These are phyloP conservation scores for Plutomurus gul DNA, from an alignment of 1,140 invertebrate genomes.

Conservation along the genomic window DNA sequence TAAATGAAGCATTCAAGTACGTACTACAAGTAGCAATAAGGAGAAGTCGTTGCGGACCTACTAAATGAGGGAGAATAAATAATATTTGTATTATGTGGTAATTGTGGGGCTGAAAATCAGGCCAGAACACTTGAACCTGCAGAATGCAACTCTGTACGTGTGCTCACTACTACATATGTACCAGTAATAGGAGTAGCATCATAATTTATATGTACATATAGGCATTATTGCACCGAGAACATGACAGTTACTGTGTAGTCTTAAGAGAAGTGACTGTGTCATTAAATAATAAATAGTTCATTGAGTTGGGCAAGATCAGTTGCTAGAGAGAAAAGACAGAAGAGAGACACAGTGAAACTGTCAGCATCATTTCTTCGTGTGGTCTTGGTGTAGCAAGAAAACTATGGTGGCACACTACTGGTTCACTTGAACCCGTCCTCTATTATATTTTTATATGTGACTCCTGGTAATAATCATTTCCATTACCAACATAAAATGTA, in stretches of 20 bases:
- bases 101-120: neutral
- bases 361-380: neutral
- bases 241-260: neutral
- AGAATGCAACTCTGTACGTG: neutral
- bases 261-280: no score
- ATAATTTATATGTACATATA: no score
- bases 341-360: no score
- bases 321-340: no score
- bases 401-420: no score
- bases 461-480: no score
- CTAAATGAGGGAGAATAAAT: neutral
- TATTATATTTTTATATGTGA: no score
- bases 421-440: no score
- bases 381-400: no score
- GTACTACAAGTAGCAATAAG: neutral
- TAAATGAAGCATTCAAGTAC: neutral
- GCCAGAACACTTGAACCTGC: neutral
- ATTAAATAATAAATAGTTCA: constrained; percentile 5
- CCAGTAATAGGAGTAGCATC: neutral
- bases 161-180: neutral
- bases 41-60: neutral
- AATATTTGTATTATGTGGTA: neutral
- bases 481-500: no score
- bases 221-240: no score
- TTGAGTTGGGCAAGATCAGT: neutral